Base-by-base conservation (phyloP, 2,113 vertebrate species). In the Mystacornis crossleyi region DNA sequence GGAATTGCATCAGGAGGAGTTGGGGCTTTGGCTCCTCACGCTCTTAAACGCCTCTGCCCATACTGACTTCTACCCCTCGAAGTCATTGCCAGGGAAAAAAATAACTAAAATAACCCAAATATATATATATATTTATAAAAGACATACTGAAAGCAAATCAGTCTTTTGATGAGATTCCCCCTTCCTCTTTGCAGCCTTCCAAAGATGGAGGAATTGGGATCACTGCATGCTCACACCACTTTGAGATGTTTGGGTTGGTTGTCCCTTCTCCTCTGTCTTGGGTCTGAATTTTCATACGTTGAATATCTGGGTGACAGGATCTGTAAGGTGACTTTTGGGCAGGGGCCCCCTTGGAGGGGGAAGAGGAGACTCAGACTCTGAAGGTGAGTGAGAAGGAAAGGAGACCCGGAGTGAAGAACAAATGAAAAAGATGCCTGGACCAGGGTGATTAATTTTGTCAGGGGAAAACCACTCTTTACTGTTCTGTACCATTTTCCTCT, bases 231-330 rank as follows among this genome's bases (percentile, higher is more conserved):
- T 61, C 50, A 18, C 8, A 83, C 28, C 20, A 47, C 24, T 51
- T 79, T 8, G 36, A 38, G 23, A 42, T 42, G 20, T 9, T 81
- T 51, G 12, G 3, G 6, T 0, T 2, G 24, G 16, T 12, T 12
- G 13, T 12, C 38, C 50, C 24, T 12, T 31, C 28, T 72, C 8
- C 14, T 45, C 24, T 50, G 6, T 26, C 40, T 55, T 38, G 28
- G 43, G 61, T 48, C 36, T 48, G 74, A 48, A 45, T 28, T 60
- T 87, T 18, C 69, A 91, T 65, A 34, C 48, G 9, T 3, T 55
- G 31, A 81, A 48, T 29, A 29, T 18, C 47, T 62, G 36, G 8
- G 20, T 65, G 33, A 72, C 9, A 55, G 15, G 7, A 33, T n/a
- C 18, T 36, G 19, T 40, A 43, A 58, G 20, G 40, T 58, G 57